Conservation (phyloP, 2,113 vertebrate species). For the Lepisosteus oculatus region DNA sequence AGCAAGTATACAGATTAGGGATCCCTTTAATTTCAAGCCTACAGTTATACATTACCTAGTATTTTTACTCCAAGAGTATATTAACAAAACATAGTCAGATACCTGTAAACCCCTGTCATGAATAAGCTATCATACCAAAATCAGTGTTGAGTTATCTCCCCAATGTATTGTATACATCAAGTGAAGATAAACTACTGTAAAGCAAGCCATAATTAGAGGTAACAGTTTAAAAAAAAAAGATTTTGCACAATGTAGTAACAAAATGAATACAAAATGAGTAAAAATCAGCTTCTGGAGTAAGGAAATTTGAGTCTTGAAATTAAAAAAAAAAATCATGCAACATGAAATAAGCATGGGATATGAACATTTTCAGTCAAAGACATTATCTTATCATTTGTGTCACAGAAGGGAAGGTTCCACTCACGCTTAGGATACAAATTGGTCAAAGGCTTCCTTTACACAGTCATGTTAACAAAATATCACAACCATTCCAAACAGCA, state of each 20-base stretch:
- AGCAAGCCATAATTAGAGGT: constrained; percentile 65
- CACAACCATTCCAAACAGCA: constrained; percentile 14
- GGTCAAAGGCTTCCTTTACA: constrained; percentile 55
- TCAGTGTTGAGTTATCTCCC: constrained; percentile 52
- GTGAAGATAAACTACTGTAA: constrained; percentile 53
- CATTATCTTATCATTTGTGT: constrained; percentile 35
- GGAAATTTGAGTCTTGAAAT: not conserved
- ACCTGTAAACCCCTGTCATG: constrained; percentile 62
- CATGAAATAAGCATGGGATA: constrained; percentile 25
- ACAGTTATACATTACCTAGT: constrained; percentile 73
- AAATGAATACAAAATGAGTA: constrained; percentile 10
- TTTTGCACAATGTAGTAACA: constrained; percentile 10
- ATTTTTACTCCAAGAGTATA: constrained; percentile 51
- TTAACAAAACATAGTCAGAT: constrained; percentile 65
- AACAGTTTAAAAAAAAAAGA: constrained; percentile 39
- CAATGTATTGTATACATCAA: constrained; percentile 63
- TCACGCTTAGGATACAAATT: constrained; percentile 39
- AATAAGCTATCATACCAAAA: constrained; percentile 50
- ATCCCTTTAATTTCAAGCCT: constrained; percentile 77
- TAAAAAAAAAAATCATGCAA: constrained; percentile 15
- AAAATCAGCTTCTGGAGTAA: not conserved
- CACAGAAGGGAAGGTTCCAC: constrained; percentile 39
- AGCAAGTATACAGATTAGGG: constrained; percentile 84
- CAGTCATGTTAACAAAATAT: constrained; percentile 23
- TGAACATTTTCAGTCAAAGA: constrained; percentile 48